A percentile compares a stretch with the other conserved stretches of the same genome.
Evolutionary conservation across 1,140 invertebrate genomes (phyloP).

Genomic region (Trichogramma pretiosum): DNA sequence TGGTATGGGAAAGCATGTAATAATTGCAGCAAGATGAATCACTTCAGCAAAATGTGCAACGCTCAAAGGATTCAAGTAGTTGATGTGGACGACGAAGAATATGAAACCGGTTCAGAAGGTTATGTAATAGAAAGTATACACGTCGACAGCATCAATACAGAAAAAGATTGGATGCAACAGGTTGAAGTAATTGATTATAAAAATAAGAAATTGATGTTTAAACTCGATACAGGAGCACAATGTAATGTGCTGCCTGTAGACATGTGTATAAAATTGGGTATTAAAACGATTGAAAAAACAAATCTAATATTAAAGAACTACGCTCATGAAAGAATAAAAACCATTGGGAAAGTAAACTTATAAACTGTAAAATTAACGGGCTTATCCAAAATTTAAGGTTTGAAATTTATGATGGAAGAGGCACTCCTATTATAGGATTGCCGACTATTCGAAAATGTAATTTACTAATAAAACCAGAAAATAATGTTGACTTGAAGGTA

Average conservation of each 20-base stretch:
- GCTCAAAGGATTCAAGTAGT: not conserved
- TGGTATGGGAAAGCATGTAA: too few relatives aligned
- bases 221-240: conserved; percentile 15
- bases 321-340: conserved; percentile 1
- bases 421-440: conserved; percentile 3
- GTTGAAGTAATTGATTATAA: not conserved
- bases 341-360: conserved; percentile 5
- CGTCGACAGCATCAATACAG: not conserved
- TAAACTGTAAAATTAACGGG: conserved; percentile 5
- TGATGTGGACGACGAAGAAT: not conserved
- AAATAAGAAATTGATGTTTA: not conserved
- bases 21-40: conserved; percentile 1
- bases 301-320: conserved; percentile 7
- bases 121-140: not conserved
- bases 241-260: conserved; percentile 13
- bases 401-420: conserved; percentile 3
- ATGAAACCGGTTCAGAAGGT: not conserved
- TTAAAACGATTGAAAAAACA: conserved; percentile 3
- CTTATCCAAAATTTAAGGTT: not conserved
- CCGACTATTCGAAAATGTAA: not conserved
- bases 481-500: too few relatives aligned
- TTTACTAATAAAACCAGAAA: not conserved
- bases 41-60: conserved; percentile 10
- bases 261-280: conserved; percentile 4
- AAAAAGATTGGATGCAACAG: conserved; percentile 8